These are phyloP conservation scores for Phrynosoma platyrhinos DNA, from an alignment of 2,113 vertebrate species.

Conservation along the genomic window DNA sequence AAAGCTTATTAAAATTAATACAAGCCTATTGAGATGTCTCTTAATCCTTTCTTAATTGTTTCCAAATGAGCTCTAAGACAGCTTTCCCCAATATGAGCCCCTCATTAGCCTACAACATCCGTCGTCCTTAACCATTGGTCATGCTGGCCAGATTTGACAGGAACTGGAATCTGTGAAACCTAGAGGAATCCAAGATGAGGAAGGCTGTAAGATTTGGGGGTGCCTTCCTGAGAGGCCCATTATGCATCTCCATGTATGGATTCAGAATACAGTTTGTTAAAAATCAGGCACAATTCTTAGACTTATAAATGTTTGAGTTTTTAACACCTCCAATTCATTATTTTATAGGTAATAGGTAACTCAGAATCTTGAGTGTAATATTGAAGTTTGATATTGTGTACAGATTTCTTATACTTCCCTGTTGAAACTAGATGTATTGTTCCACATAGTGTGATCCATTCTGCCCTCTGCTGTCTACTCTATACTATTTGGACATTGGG, in stretches of 20 bases:
- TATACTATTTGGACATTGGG: neutral
- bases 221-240: neutral
- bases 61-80: neutral
- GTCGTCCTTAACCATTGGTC: neutral
- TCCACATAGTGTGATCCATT: slow-evolving; percentile 6
- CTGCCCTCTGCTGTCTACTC: slow-evolving; percentile 34
- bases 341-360: neutral
- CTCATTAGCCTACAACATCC: neutral
- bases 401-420: neutral
- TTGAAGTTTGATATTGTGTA: neutral
- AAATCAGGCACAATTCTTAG: neutral
- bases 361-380: neutral
- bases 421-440: neutral
- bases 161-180: neutral
- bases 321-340: neutral
- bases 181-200: neutral
- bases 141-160: neutral
- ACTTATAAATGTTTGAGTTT: neutral
- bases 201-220: neutral
- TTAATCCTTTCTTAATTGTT: neutral
- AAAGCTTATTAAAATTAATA: neutral
- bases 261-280: neutral
- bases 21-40: neutral
- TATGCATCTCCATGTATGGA: neutral
- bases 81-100: neutral